A percentile compares a stretch with the other conserved stretches of the same genome.
These are phyloP conservation scores for Acanthurus lineatus DNA, from an alignment of 2,797 vertebrate species.

Conservation along the genomic window DNA sequence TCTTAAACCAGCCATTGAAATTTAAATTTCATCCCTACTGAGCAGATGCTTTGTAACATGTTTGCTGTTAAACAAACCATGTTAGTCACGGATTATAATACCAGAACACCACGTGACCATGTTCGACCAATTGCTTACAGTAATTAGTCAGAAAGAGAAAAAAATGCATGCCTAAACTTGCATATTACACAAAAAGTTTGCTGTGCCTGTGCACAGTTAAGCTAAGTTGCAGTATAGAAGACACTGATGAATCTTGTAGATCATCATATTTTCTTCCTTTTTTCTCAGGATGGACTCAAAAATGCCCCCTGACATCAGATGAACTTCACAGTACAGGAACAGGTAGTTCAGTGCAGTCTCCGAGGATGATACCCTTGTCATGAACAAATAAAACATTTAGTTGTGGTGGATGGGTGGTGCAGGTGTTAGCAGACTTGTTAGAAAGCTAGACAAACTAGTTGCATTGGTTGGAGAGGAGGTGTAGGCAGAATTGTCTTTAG, in stretches of 20 bases:
- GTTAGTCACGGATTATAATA: slow-evolving; percentile 29
- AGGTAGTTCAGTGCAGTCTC: background rate
- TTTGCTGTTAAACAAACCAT: slow-evolving; percentile 19
- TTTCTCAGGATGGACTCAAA: slow-evolving; percentile 79
- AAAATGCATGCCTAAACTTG: slow-evolving; percentile 18
- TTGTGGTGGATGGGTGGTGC: slow-evolving; percentile 57
- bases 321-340: slow-evolving; percentile 11
- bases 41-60: background rate
- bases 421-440: slow-evolving; percentile 49
- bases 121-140: slow-evolving; percentile 12
- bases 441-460: slow-evolving; percentile 60
- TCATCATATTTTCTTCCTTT: slow-evolving; percentile 7
- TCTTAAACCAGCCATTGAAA: slow-evolving; percentile 3
- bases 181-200: background rate
- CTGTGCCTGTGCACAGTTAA: background rate
- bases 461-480: slow-evolving; percentile 40
- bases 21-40: slow-evolving; percentile 9
- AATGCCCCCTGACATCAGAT: slow-evolving; percentile 56
- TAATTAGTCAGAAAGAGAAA: background rate
- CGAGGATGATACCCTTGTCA: slow-evolving; percentile 24
- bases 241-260: background rate
- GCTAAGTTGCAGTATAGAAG: background rate
- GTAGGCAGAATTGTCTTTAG: slow-evolving; percentile 7
- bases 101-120: slow-evolving; percentile 32
- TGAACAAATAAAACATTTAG: slow-evolving; percentile 16